Evolutionary conservation across 2,797 vertebrate genomes (phyloP).

Genomic region (Agapornis canus): DNA sequence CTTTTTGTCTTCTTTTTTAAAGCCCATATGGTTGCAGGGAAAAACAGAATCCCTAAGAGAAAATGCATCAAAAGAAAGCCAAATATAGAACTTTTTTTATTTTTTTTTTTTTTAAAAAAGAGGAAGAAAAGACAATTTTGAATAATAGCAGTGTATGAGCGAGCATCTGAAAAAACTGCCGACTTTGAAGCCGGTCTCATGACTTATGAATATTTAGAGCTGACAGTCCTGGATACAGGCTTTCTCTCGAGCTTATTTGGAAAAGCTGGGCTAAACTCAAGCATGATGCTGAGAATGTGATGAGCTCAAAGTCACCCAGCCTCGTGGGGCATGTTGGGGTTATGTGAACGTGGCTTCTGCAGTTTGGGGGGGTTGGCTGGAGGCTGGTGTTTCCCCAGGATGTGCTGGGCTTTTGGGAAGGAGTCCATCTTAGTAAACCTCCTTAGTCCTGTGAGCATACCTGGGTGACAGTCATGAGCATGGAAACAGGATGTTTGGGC

Average conservation of each 20-base stretch:
- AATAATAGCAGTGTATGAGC: neutral
- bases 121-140: neutral
- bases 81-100: conserved; percentile 8
- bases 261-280: neutral
- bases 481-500: rapidly evolving
- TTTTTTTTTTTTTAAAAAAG: too few relatives aligned
- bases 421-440: neutral
- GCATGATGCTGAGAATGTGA: neutral
- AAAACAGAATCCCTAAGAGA: neutral
- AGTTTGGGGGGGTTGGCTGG: neutral
- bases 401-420: rapidly evolving
- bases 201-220: conserved; percentile 37
- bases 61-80: conserved; percentile 24
- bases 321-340: rapidly evolving
- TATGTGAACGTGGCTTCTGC: rapidly evolving
- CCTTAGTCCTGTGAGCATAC: neutral
- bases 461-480: neutral
- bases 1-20: neutral
- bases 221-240: neutral
- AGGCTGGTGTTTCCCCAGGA: neutral
- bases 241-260: conserved; percentile 11
- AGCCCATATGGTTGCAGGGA: neutral
- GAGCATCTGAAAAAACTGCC: neutral
- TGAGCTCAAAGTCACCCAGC: neutral
- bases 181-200: conserved; percentile 8